Percentiles rank a stretch among this genome's conserved stretches.
phyloP scores from a whole-genome alignment of 1,140 invertebrate species.

The Zaprionus kolodkinae region DNA sequence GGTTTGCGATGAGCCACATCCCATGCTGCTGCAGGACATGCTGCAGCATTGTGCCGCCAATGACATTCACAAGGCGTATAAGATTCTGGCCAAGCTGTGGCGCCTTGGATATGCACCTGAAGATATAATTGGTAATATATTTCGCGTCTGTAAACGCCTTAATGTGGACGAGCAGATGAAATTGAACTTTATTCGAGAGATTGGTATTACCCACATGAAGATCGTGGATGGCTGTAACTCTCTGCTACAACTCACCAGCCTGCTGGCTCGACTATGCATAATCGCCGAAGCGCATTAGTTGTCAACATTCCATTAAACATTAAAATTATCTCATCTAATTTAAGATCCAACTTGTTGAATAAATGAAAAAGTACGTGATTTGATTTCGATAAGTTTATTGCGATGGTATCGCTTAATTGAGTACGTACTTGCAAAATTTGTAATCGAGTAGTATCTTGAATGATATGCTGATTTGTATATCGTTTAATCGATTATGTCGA shows the following conservation, averaged over 20 bases:
- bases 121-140: slow-evolving; percentile 98
- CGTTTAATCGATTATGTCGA: slow-evolving; percentile 28
- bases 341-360: slow-evolving; percentile 26
- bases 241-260: slow-evolving; percentile 94
- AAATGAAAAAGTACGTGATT: slow-evolving; percentile 5
- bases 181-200: slow-evolving; percentile 96
- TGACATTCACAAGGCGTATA: slow-evolving; percentile 95
- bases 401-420: neutral
- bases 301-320: neutral
- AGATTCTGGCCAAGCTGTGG: slow-evolving; percentile 95
- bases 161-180: slow-evolving; percentile 92
- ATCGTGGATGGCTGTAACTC: slow-evolving; percentile 95
- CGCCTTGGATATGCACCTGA: slow-evolving; percentile 97
- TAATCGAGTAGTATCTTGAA: neutral
- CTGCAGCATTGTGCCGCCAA: slow-evolving; percentile 92
- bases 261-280: slow-evolving; percentile 92
- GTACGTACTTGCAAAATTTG: neutral
- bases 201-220: slow-evolving; percentile 95
- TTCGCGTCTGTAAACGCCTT: slow-evolving; percentile 95
- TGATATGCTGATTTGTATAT: slow-evolving; percentile 12
- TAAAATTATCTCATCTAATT: neutral
- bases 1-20: slow-evolving; percentile 99
- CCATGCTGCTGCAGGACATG: slow-evolving; percentile 96
- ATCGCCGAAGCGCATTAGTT: slow-evolving; percentile 60
- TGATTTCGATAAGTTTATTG: slow-evolving; percentile 13